Base-by-base conservation (phyloP, 2,113 vertebrate genomes). In the Crypturellus undulatus region DNA sequence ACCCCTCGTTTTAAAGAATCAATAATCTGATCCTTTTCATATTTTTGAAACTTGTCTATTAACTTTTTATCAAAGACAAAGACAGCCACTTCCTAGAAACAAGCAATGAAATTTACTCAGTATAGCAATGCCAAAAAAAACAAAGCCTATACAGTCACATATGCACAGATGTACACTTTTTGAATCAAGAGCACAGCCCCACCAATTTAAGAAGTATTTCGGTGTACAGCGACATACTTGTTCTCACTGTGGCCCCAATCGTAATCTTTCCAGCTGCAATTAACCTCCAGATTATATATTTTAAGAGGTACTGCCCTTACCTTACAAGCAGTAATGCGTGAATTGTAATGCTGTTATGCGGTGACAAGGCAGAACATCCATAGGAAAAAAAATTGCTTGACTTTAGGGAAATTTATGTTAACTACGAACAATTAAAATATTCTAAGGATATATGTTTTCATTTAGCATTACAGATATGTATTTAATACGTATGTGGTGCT, bases 11-110 rank as follows among this genome's bases (percentile, higher is more conserved):
- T 99, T 79, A 99, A 97, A 13, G 98, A 99, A 94, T 99, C 99
- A 6, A 99, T 97, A 75, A 99, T 99, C 95, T 99, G 99, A 98
- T 99, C 99, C 96, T 99, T 99, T 78, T 99, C 99, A 98, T 99
- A 99, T 97, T 99, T 99, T 97, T 99, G 99, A 92, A 99, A 99
- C 94, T 99, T 99, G 81, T 99, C 99, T 79, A 99, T 98, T 84
- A 98, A 94, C 95, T 99, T 99, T 98, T 99, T 99, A 96, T 99
- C 99, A 97, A 99, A 99, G 78, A 99, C 99, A 97, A 99, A 99
- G 95, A 99, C 99, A 71, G 99, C 99, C 68, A 99, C 99, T 97
- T 99, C 99, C 99, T 99, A 96, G 84, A 97, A 97, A 94, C 12
- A 97, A 96, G 4, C 26, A 80, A 94, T 6, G 83, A 82, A 89